phyloP scores from a whole-genome alignment of 2,113 vertebrate species.

The Eupsittula cactorum region DNA sequence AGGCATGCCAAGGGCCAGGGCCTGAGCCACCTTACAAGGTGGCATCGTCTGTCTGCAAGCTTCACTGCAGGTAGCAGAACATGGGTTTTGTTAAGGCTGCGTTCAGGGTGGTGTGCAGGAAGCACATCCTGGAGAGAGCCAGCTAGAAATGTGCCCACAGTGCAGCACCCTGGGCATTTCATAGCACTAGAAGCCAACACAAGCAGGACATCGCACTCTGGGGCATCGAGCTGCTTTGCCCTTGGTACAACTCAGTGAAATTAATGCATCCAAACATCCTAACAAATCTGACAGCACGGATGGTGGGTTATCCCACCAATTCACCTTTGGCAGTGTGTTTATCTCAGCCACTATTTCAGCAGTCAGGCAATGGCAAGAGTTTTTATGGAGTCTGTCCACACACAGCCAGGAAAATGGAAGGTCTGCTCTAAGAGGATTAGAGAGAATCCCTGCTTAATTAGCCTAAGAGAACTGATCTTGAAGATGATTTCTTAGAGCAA shows the following conservation, averaged over 20 bases:
- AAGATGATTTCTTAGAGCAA: slow-evolving; percentile 14
- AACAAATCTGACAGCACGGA: background rate
- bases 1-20: background rate
- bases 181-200: background rate
- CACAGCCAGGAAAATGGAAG: background rate
- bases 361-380: background rate
- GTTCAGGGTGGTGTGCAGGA: background rate
- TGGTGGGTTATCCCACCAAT: fast-evolving
- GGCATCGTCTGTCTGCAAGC: background rate
- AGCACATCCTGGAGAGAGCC: background rate
- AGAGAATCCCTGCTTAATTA: slow-evolving; percentile 22
- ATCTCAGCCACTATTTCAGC: background rate
- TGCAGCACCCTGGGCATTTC: fast-evolving
- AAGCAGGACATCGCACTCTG: fast-evolving
- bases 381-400: background rate
- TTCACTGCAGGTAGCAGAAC: fast-evolving
- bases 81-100: fast-evolving
- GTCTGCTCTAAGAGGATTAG: slow-evolving; percentile 21
- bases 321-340: background rate
- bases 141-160: background rate
- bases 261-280: background rate
- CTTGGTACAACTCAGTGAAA: background rate
- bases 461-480: slow-evolving; percentile 7
- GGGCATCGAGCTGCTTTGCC: background rate
- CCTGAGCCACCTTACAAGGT: fast-evolving